Conservation (phyloP, 2,888 invertebrate species). For the Lochmaea capreae region DNA sequence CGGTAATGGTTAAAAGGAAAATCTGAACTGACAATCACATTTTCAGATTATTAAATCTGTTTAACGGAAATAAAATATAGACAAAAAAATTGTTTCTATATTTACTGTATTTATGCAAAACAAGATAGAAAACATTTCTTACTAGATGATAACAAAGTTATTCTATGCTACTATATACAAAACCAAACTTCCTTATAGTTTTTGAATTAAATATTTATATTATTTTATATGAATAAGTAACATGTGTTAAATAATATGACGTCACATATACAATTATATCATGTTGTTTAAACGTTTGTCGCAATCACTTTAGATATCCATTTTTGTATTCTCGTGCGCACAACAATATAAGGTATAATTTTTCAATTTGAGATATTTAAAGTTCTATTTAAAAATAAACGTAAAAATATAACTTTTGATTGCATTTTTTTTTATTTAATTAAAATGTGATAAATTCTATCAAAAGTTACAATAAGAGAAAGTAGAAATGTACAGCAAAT, state of each 20-base stretch:
- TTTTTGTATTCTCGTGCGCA: not conserved
- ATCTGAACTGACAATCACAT: not conserved
- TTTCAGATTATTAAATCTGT: no score
- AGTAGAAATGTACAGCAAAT: no score
- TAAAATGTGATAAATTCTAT: no score
- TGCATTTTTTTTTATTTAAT: no score
- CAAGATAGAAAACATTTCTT: conserved; percentile 12
- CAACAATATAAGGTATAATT: not conserved
- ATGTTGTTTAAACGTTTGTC: conserved; percentile 20
- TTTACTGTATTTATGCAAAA: not conserved
- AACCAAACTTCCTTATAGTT: conserved; percentile 21
- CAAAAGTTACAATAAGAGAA: no score
- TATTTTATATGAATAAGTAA: conserved; percentile 24
- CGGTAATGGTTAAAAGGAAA: no score
- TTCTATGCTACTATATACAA: not conserved
- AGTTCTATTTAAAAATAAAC: no score
- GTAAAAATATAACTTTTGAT: no score
- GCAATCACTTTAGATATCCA: conserved; percentile 16
- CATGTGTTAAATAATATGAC: conserved; percentile 17
- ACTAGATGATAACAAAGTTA: conserved; percentile 24
- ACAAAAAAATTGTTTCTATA: not conserved
- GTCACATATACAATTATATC: conserved; percentile 31
- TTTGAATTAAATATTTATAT: conserved; percentile 28
- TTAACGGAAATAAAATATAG: not conserved
- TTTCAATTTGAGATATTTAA: no score